Percentiles rank a stretch among this genome's conserved stretches.
Conservation (phyloP, 2,797 vertebrate genomes). For the Pseudomugil gertrudae region DNA sequence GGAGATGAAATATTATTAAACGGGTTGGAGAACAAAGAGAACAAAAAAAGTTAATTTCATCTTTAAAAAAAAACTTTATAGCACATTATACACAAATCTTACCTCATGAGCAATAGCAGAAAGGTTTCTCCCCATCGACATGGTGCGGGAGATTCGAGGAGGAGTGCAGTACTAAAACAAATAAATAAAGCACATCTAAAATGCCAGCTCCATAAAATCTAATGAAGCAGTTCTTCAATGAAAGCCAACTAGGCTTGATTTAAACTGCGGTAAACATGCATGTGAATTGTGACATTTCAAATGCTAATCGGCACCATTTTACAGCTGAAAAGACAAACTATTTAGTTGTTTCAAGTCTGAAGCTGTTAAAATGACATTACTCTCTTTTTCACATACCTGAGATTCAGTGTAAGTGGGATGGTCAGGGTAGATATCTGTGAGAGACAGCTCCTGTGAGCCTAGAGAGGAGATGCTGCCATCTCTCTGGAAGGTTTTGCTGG, state of each 20-base stretch:
- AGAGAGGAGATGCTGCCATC: constrained; percentile 59
- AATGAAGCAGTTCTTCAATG: constrained; percentile 9
- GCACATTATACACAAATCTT: constrained; percentile 8
- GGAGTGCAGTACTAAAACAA: constrained; percentile 76
- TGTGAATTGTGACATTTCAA: constrained; percentile 57
- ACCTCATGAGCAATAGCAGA: constrained; percentile 76
- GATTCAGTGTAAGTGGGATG: constrained; percentile 73
- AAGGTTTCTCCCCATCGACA: constrained; percentile 79
- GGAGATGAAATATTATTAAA: constrained; percentile 5
- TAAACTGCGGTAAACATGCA: constrained; percentile 29
- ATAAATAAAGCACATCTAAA: constrained; percentile 32
- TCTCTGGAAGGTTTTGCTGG: constrained; percentile 48
- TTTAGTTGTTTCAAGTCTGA: not conserved
- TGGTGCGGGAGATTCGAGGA: constrained; percentile 73
- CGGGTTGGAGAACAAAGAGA: not conserved
- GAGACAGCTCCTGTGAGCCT: constrained; percentile 71
- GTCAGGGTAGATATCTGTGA: constrained; percentile 68
- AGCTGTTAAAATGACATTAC: constrained; percentile 26
- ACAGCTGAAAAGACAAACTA: constrained; percentile 9
- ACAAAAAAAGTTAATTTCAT: not conserved
- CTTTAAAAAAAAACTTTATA: not conserved
- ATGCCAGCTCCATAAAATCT: constrained; percentile 25
- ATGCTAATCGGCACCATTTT: constrained; percentile 26
- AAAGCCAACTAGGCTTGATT: constrained; percentile 22
- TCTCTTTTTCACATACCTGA: constrained; percentile 58